These are phyloP conservation scores for Ennomos fuscantarius DNA, from an alignment of 2,888 invertebrate species.

Conservation along the genomic window DNA sequence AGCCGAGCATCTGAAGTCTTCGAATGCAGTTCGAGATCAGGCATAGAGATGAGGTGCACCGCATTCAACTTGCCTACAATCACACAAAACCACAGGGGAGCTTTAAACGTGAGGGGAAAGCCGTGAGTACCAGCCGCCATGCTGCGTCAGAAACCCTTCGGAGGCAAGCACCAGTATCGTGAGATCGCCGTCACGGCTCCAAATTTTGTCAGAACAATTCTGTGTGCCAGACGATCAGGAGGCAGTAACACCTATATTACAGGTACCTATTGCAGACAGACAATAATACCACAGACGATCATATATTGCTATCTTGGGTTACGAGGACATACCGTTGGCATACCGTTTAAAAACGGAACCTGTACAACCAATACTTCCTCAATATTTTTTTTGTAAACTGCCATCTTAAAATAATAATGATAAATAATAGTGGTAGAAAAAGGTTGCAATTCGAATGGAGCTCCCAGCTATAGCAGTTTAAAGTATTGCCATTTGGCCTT, in stretches of 20 bases:
- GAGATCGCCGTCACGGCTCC: no score
- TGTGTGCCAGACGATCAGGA: background rate
- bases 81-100: no score
- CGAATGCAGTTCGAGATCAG: background rate
- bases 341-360: constrained; percentile 1
- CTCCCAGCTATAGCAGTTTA: background rate
- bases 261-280: background rate
- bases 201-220: no score
- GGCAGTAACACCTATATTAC: background rate
- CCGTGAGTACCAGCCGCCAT: no score
- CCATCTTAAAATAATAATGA: background rate
- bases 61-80: no score
- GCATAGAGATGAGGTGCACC: background rate
- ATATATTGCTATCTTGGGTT: constrained; percentile 14
- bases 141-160: no score
- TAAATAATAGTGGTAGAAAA: background rate
- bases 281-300: background rate
- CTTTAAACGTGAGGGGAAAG: no score
- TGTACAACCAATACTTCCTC: no score
- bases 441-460: background rate
- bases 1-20: background rate
- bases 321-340: constrained; percentile 14
- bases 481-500: background rate
- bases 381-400: no score
- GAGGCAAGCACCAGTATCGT: no score